phyloP scores from a whole-genome alignment of 64 coral and sea anemone species.

The Dendronephthya gigantea region DNA sequence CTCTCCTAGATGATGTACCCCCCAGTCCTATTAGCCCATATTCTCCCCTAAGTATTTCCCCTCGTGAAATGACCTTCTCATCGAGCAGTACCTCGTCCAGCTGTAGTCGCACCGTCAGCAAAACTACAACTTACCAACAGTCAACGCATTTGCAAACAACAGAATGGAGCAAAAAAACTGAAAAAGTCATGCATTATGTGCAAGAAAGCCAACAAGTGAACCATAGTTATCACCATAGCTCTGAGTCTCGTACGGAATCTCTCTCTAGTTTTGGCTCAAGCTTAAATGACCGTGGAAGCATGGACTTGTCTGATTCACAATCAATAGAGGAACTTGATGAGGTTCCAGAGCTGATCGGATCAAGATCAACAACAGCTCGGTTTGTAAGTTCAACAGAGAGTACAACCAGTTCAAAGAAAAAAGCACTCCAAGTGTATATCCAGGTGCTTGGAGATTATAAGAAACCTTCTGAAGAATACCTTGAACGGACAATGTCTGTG shows the following conservation, averaged over 20 bases:
- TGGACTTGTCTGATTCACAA: constrained; percentile 1
- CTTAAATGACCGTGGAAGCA: background rate
- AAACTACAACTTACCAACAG: background rate
- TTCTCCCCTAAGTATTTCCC: background rate
- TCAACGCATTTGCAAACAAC: background rate
- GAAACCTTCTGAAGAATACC: constrained; percentile 64
- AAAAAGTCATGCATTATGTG: background rate
- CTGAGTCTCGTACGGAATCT: background rate
- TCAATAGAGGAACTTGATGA: background rate
- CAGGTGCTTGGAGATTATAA: constrained; percentile 76
- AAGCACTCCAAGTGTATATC: constrained; percentile 96
- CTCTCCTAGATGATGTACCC: background rate
- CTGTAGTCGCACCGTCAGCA: background rate
- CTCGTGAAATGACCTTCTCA: background rate
- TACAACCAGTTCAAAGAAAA: constrained; percentile 50
- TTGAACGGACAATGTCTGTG: constrained; percentile 68
- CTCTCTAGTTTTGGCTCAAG: background rate
- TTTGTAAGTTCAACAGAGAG: constrained; percentile 71
- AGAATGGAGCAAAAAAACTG: background rate
- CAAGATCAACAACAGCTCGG: constrained; percentile 47
- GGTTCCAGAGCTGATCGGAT: constrained; percentile 27
- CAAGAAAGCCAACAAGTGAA: constrained; percentile 6
- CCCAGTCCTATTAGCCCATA: background rate
- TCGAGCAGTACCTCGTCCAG: background rate
- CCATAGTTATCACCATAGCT: background rate